Base-by-base conservation (phyloP, 2,888 invertebrate species). In the Cryptosula pallasiana region DNA sequence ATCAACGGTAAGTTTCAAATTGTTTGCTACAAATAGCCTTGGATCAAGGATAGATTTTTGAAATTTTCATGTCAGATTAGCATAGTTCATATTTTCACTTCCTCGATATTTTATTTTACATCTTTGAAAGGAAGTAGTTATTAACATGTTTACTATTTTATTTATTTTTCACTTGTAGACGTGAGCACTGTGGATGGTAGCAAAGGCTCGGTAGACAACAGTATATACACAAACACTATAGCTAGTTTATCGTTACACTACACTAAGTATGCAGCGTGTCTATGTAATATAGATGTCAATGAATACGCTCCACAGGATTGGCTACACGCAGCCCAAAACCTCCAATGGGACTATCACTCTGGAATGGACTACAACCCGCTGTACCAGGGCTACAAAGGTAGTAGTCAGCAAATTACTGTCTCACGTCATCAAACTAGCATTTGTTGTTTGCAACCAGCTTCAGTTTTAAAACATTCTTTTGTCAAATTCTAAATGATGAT, bases 1-100 rank as follows among this genome's bases (percentile, higher is more conserved):
- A 80, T 84, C 29, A 63, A 75, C 29, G 77, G 84, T 83, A 74
- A 58, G 73, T 45, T n/a, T n/a, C n/a, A n/a, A n/a, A n/a, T n/a
- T n/a, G n/a, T n/a, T n/a, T n/a, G n/a, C n/a, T n/a, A n/a, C n/a
- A n/a, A n/a, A n/a, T n/a, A n/a, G n/a, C n/a, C n/a, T n/a, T n/a
- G n/a, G n/a, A n/a, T n/a, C n/a, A n/a, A n/a, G n/a, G n/a, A n/a
- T n/a, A n/a, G n/a, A n/a, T n/a, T n/a, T n/a, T n/a, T n/a, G n/a
- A n/a, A n/a, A n/a, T n/a, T n/a, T n/a, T n/a, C n/a, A n/a, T n/a
- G n/a, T n/a, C n/a, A n/a, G n/a, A n/a, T n/a, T n/a, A n/a, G n/a
- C n/a, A n/a, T n/a, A n/a, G n/a, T n/a, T n/a, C n/a, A n/a, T n/a
- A n/a, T n/a, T 54, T 54, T 54, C 54, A n/a, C 54, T 54, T 54